These are phyloP conservation scores for Galerucella nymphaeae DNA, from an alignment of 2,888 invertebrate species.

Conservation along the genomic window DNA sequence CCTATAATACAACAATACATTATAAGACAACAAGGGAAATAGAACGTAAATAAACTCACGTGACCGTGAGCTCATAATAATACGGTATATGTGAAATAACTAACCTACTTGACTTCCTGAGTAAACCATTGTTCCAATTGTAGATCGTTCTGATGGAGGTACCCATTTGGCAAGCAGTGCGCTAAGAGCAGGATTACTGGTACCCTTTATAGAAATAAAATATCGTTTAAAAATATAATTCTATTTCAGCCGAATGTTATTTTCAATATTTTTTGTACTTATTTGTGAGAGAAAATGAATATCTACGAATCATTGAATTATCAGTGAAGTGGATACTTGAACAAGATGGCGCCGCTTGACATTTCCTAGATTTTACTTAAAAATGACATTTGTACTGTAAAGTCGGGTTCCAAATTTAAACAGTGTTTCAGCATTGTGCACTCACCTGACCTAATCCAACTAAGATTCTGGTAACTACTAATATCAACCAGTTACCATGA, in stretches of 20 bases:
- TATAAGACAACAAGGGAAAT: too few relatives aligned
- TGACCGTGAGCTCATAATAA: too few relatives aligned
- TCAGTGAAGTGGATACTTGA: too few relatives aligned
- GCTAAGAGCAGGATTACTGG: constrained; percentile 86
- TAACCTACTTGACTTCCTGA: constrained; percentile 79
- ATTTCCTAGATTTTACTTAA: too few relatives aligned
- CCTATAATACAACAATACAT: constrained; percentile 45
- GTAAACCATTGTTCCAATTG: constrained; percentile 82
- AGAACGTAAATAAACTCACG: too few relatives aligned
- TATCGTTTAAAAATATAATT: not conserved
- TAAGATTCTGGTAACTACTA: constrained; percentile 79
- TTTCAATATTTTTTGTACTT: too few relatives aligned
- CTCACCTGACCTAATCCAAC: constrained; percentile 85
- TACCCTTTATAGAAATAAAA: constrained; percentile 68
- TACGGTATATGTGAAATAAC: not conserved
- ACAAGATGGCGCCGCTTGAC: too few relatives aligned
- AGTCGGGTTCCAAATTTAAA: too few relatives aligned
- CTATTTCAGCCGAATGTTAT: too few relatives aligned
- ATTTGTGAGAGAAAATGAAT: too few relatives aligned
- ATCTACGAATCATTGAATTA: too few relatives aligned
- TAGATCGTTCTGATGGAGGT: constrained; percentile 79
- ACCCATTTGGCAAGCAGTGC: constrained; percentile 85
- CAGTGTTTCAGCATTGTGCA: not conserved
- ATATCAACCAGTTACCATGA: constrained; percentile 73
- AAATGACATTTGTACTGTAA: too few relatives aligned